A percentile compares a stretch with the other conserved stretches of the same genome.
Evolutionary conservation across 2,113 vertebrate species (phyloP).

Genomic region (Ptilorrhoa leucosticta): DNA sequence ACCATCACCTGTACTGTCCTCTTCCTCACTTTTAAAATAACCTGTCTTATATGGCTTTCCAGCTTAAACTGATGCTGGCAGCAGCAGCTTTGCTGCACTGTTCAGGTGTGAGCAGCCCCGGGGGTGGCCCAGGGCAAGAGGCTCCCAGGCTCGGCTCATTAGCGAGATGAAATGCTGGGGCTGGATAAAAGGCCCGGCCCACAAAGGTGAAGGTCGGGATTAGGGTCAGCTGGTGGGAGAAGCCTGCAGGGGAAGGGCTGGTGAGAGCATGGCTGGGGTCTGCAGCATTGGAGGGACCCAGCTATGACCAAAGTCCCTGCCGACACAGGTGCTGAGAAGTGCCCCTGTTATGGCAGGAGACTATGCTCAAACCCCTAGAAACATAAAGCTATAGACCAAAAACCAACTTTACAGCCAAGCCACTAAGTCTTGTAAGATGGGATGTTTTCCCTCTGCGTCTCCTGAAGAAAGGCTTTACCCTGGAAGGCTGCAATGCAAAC

Average conservation of each 20-base stretch:
- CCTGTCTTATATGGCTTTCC: fast-evolving
- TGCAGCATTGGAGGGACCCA: fast-evolving
- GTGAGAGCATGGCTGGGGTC: fast-evolving
- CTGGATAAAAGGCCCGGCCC: background rate
- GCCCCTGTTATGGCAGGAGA: fast-evolving
- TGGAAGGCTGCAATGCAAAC: background rate
- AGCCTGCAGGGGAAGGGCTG: fast-evolving
- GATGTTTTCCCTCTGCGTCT: fast-evolving
- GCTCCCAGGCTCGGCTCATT: fast-evolving
- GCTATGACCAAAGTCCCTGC: fast-evolving
- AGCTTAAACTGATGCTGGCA: background rate
- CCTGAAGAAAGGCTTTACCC: background rate
- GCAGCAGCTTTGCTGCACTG: background rate
- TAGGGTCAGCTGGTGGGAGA: fast-evolving
- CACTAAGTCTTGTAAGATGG: background rate
- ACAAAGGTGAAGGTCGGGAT: fast-evolving
- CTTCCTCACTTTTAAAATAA: background rate
- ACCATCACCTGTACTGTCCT: background rate
- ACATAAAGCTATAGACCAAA: background rate
- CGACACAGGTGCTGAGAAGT: background rate
- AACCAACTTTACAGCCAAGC: fast-evolving
- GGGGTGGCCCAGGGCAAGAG: background rate
- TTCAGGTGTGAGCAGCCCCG: background rate
- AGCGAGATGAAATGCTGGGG: fast-evolving
- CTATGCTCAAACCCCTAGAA: fast-evolving